These are phyloP conservation scores for Zaprionus tsacasi DNA, from an alignment of 1,140 invertebrate genomes.

Conservation along the genomic window DNA sequence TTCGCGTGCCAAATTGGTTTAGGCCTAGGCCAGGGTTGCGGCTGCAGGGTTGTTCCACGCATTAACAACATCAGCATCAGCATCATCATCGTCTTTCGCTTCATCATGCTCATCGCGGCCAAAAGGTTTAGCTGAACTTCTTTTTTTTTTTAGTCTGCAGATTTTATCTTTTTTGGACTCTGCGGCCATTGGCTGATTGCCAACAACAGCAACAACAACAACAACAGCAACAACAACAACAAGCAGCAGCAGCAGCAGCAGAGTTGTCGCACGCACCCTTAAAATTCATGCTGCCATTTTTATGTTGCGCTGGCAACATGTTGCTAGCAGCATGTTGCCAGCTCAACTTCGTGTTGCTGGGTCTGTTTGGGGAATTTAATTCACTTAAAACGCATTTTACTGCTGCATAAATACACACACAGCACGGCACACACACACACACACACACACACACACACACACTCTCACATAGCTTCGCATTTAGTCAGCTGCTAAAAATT, in stretches of 20 bases:
- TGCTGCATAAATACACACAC: conserved; percentile 57
- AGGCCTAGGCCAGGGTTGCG: conserved; percentile 58
- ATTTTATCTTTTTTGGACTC: conserved; percentile 31
- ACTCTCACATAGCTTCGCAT: conserved; percentile 9
- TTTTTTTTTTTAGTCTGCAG: conserved; percentile 10
- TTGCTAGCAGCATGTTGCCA: conserved; percentile 32
- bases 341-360: conserved; percentile 19
- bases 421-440: no score
- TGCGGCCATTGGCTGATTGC: conserved; percentile 54
- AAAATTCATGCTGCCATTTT: background rate
- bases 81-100: conserved; percentile 18
- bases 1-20: conserved; percentile 79
- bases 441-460: conserved; percentile 3
- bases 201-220: conserved; percentile 7
- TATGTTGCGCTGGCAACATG: conserved; percentile 29
- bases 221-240: background rate
- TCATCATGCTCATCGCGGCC: background rate
- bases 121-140: background rate
- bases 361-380: conserved; percentile 59
- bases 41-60: conserved; percentile 56
- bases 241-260: background rate
- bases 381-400: conserved; percentile 60
- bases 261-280: conserved; percentile 23
- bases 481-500: conserved; percentile 47
- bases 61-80: conserved; percentile 35